Conservation (phyloP, 2,888 invertebrate genomes). For the Chrysolina americana region DNA sequence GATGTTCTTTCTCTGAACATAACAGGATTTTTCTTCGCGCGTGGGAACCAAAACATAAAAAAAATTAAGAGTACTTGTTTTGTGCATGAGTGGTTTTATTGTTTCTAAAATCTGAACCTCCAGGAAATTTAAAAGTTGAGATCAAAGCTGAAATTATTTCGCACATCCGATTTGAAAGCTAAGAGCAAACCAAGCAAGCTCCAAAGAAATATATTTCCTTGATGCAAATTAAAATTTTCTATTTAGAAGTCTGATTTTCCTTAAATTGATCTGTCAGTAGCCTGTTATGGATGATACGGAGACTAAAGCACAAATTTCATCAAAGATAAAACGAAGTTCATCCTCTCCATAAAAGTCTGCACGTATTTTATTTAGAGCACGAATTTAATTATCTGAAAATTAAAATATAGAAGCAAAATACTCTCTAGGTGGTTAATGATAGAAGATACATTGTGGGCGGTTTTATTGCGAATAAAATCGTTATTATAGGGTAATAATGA, state of each 20-base stretch:
- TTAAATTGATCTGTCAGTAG: conserved; percentile 9
- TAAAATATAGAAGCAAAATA: conserved; percentile 17
- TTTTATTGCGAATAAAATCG: conserved; percentile 23
- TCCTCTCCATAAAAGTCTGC: neutral
- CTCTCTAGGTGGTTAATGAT: conserved; percentile 22
- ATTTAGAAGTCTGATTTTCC: neutral
- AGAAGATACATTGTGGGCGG: conserved; percentile 12
- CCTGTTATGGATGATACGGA: neutral
- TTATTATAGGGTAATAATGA: conserved; percentile 23
- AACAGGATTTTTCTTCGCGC: too few species aligned
- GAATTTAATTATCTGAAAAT: conserved; percentile 11
- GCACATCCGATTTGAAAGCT: neutral
- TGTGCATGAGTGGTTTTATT: too few species aligned
- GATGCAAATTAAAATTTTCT: neutral
- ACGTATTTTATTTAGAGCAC: neutral
- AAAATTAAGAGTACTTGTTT: too few species aligned
- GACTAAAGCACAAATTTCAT: conserved; percentile 2
- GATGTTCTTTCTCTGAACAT: too few species aligned
- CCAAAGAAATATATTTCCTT: neutral
- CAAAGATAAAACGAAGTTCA: conserved; percentile 3
- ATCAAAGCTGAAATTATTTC: neutral
- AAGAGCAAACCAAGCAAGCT: neutral
- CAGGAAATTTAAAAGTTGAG: neutral
- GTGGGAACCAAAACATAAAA: too few species aligned
- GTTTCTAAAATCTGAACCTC: too few species aligned